Base-by-base conservation (phyloP, 2,888 invertebrate species). In the Celastrina argiolus region DNA sequence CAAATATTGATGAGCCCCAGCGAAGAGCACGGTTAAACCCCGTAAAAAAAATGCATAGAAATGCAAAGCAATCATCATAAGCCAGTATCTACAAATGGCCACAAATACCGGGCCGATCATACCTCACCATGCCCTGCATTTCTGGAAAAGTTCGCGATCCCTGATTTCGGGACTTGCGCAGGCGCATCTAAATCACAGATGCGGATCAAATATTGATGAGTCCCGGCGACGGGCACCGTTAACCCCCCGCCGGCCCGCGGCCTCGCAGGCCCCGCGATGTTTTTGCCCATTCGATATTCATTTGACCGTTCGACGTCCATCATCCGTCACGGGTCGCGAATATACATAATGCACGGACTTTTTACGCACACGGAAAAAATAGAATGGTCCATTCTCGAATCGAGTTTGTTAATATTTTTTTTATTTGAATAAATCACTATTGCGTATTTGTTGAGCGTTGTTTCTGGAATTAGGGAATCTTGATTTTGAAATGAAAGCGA, bases 1-100 rank as follows among this genome's bases (percentile, higher is more conserved):
- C 82, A 81, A 78, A 82, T 85, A 85, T 85, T 81, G 81, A 85
- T 82, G 83, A 83, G 80, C 76, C 81, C 79, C 81, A 77, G 76
- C 79, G 79, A 79, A 74, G 68, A 68, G 69, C 67, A 71, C 71
- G 71, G 73, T 72, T 71, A 72, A 70, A 66, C 70, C 67, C 34
- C 68, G n/a, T n/a, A n/a, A n/a, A n/a, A n/a, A n/a, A n/a, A n/a
- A n/a, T n/a, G n/a, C n/a, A n/a, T n/a, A n/a, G n/a, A n/a, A n/a
- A n/a, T n/a, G n/a, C n/a, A n/a, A n/a, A n/a, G n/a, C n/a, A n/a
- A n/a, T n/a, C n/a, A n/a, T n/a, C n/a, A n/a, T n/a, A n/a, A n/a
- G n/a, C n/a, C n/a, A n/a, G n/a, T n/a, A n/a, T n/a, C n/a, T n/a
- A n/a, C n/a, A n/a, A n/a, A n/a, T n/a, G n/a, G n/a, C n/a, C n/a